Percentiles rank a stretch among this genome's conserved stretches.
These are phyloP conservation scores for Brachionus plicatilis DNA, from an alignment of 1,140 invertebrate genomes.

Conservation along the genomic window DNA sequence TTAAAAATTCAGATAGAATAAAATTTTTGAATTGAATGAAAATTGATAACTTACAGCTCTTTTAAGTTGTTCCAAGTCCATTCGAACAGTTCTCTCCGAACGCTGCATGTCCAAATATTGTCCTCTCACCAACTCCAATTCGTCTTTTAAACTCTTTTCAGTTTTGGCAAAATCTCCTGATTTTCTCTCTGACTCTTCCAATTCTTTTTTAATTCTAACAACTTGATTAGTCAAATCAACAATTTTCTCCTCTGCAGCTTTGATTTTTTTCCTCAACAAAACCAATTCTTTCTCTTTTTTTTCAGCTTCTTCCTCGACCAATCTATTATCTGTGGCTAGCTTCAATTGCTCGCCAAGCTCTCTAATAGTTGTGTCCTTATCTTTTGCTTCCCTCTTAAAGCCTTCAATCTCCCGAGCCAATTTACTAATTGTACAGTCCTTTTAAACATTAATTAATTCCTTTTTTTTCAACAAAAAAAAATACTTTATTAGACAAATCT, in stretches of 20 bases:
- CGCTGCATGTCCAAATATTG: slow-evolving; percentile 50
- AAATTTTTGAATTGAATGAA: not conserved
- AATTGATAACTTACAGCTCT: slow-evolving; percentile 15
- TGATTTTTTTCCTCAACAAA: slow-evolving; percentile 45
- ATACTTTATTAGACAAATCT: slow-evolving; percentile 52
- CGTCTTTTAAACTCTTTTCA: slow-evolving; percentile 46
- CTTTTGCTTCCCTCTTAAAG: slow-evolving; percentile 50
- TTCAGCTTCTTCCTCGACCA: slow-evolving; percentile 47
- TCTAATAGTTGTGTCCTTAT: slow-evolving; percentile 45
- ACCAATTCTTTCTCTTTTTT: slow-evolving; percentile 53
- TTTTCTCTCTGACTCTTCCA: slow-evolving; percentile 14
- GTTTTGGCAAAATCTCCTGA: not conserved
- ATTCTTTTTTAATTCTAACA: not conserved
- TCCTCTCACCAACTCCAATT: slow-evolving; percentile 46
- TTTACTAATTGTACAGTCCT: slow-evolving; percentile 54
- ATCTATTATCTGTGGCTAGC: slow-evolving; percentile 41
- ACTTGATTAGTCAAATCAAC: slow-evolving; percentile 22
- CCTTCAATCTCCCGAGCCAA: slow-evolving; percentile 53
- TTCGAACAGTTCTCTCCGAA: slow-evolving; percentile 50
- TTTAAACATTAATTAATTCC: not conserved
- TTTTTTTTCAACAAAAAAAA: not conserved
- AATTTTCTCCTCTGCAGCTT: not conserved
- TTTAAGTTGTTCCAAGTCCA: slow-evolving; percentile 51
- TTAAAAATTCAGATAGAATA: no score
- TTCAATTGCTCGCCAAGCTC: slow-evolving; percentile 21